Percentiles rank a stretch among this genome's conserved stretches.
Evolutionary conservation across 1,140 invertebrate species (phyloP).

Genomic region (Galendromus occidentalis): DNA sequence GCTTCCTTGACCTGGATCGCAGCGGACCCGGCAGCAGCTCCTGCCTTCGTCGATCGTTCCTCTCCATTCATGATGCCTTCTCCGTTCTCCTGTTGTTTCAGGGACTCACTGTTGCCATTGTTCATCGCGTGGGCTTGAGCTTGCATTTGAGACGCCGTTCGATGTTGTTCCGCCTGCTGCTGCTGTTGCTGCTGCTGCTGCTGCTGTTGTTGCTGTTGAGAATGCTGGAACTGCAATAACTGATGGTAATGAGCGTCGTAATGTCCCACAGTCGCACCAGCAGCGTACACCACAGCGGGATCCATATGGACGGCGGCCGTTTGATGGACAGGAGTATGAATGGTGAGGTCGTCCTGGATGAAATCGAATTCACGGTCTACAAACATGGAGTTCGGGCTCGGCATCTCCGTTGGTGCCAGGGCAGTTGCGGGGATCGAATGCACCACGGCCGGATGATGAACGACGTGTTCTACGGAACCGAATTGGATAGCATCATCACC

Average conservation of each 20-base stretch:
- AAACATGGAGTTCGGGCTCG: neutral
- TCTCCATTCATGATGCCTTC: neutral
- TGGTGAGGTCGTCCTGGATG: neutral
- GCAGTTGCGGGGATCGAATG: neutral
- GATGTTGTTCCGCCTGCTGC: neutral
- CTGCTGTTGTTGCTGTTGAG: neutral
- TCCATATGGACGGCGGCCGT: neutral
- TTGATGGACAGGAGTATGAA: neutral
- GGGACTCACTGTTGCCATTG: neutral
- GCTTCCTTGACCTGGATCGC: neutral
- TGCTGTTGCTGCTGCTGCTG: neutral
- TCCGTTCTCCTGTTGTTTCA: neutral
- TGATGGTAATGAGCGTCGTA: neutral
- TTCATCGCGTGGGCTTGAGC: too few relatives aligned
- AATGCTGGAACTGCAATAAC: neutral
- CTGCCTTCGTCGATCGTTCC: neutral
- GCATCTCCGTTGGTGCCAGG: neutral
- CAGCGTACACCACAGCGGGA: neutral
- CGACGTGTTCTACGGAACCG: neutral
- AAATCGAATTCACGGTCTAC: slow-evolving; percentile 9
- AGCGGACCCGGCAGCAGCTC: neutral
- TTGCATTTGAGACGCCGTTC: neutral
- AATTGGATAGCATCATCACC: neutral
- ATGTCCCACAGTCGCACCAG: neutral
- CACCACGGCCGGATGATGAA: neutral